These are phyloP conservation scores for Fratercula arctica DNA, from an alignment of 2,797 vertebrate genomes.

Conservation along the genomic window DNA sequence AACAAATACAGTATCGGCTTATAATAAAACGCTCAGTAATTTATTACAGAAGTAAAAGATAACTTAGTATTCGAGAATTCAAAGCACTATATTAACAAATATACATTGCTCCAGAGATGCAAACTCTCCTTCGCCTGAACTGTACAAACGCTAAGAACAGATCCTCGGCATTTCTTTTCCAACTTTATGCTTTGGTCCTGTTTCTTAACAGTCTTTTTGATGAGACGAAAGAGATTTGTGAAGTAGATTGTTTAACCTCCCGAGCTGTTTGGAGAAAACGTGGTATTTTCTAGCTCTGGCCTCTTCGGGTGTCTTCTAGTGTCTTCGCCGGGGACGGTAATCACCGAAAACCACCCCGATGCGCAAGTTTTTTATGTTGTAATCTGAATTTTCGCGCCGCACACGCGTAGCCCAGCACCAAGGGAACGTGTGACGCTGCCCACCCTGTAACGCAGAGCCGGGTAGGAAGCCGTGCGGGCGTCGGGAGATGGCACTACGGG, in stretches of 20 bases:
- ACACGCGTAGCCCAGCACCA: accelerated
- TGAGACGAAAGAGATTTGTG: background rate
- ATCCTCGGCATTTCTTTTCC: background rate
- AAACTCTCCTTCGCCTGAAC: background rate
- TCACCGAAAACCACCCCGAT: background rate
- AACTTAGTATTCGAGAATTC: background rate
- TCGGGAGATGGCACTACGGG: background rate
- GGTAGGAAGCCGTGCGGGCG: accelerated
- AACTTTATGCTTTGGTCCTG: background rate
- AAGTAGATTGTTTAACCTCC: background rate
- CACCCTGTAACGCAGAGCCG: accelerated
- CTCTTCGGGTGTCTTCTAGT: accelerated
- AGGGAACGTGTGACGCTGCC: background rate
- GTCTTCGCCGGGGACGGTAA: background rate
- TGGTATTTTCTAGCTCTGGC: background rate
- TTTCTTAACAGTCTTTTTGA: no score
- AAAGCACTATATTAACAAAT: background rate
- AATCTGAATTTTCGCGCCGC: accelerated
- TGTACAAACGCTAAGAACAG: background rate
- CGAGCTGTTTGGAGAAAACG: background rate
- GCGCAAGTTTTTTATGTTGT: background rate
- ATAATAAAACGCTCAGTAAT: background rate
- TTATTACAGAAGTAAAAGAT: background rate
- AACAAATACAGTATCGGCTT: background rate
- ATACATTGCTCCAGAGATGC: background rate